Base-by-base conservation (phyloP, 2,888 invertebrate species). In the Rhogogaster chlorosoma region DNA sequence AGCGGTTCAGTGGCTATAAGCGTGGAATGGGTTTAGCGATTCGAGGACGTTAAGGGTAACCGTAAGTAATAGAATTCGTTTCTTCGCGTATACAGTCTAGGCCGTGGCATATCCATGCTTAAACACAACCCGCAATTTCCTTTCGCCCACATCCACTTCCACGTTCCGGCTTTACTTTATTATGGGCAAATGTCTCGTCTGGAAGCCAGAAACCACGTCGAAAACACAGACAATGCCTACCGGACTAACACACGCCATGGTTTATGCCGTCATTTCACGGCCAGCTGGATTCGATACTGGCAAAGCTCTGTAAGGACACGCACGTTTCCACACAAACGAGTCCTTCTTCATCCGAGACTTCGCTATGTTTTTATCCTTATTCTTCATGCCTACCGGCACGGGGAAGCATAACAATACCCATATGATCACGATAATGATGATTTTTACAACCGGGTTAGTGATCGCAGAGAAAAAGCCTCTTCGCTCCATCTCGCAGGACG, bases 191-290 rank as follows among this genome's bases (percentile, higher is more conserved):
- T 61, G 67, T 5, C 18, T 67, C 32, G 29, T 67, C 32, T 18
- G 1, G 67, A 67, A 67, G 32, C 32, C 18, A 18, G 67, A 29
- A 32, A 18, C 18, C 67, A 32, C 32, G 15, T 67, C 32, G 67
- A 67, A 18, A 15, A 32, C 67, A 32, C 15, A 18, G 29, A 67
- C 6, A 67, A 67, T 32, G 15, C 6, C 32, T 5, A 32, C 67
- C 32, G 45, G 15, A 82, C 45, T 12, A 42, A 73, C 73, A 38
- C 29, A 67, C 32, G 38, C 2, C 5, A 36, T 67, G 3, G 32
- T 73, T 71, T 71, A 84, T 49, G 49, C 4, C 83, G 83, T 73
- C 36, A 84, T 84, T 84, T 73, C 83, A 73, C 70, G 49, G 83
- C 32, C 70, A 73, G 70, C 49, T 84, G 61, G 26, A 67, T 32